These are phyloP conservation scores for Ctenodactylus gundi DNA, from an alignment of 2,113 vertebrate species.

Conservation along the genomic window DNA sequence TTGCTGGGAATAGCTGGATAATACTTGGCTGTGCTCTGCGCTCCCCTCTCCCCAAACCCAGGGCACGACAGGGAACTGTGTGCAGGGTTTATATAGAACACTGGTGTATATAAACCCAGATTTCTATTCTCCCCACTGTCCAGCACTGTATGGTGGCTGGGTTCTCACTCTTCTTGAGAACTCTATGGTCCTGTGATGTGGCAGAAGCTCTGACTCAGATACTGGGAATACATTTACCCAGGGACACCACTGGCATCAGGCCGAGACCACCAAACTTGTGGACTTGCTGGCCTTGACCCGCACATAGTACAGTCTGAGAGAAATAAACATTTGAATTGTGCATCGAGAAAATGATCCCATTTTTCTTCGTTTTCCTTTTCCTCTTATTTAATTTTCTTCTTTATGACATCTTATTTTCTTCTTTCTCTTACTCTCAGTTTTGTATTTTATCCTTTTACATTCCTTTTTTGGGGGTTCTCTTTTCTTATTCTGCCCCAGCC, in stretches of 20 bases:
- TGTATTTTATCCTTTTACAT: not conserved
- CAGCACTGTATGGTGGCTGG: not conserved
- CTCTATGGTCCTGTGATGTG: not conserved
- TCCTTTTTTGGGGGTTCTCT: not conserved
- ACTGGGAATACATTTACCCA: not conserved
- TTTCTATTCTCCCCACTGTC: not conserved
- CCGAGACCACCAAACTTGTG: slow-evolving; percentile 9
- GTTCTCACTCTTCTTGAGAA: not conserved
- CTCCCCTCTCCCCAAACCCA: too few relatives aligned
- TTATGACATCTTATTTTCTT: not conserved
- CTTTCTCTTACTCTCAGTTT: not conserved
- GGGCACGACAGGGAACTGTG: not conserved
- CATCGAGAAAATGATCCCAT: slow-evolving; percentile 48
- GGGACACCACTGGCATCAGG: slow-evolving; percentile 25
- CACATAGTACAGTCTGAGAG: slow-evolving; percentile 43
- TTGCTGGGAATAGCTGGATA: slow-evolving; percentile 60
- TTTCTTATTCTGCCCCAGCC: not conserved
- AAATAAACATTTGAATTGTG: slow-evolving; percentile 46
- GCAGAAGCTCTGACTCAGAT: not conserved
- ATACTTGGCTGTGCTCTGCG: too few relatives aligned
- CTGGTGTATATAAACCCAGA: not conserved
- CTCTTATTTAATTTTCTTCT: not conserved
- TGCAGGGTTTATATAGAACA: slow-evolving; percentile 30
- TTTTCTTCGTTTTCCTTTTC: not conserved
- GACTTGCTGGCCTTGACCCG: not conserved